Evolutionary conservation across 2,888 invertebrate species (phyloP).

Genomic region (Leuctra nigra): DNA sequence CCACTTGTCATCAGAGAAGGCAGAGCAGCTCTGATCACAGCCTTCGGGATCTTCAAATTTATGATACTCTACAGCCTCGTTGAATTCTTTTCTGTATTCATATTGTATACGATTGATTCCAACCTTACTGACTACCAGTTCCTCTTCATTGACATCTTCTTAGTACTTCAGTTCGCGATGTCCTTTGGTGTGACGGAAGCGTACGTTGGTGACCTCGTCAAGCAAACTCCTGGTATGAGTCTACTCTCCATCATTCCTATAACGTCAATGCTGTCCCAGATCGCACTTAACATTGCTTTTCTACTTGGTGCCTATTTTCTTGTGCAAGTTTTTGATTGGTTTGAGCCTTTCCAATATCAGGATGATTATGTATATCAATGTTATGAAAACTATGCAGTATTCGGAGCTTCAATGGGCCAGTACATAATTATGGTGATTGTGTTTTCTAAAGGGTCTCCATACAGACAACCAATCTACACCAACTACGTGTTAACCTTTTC

Average conservation of each 20-base stretch:
- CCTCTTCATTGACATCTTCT: constrained; percentile 57
- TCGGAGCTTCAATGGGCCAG: constrained; percentile 55
- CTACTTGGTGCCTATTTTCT: constrained; percentile 45
- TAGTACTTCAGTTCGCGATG: constrained; percentile 55
- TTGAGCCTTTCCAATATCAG: constrained; percentile 42
- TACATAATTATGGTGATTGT: constrained; percentile 57
- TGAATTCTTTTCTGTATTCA: constrained; percentile 48
- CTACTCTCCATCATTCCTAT: constrained; percentile 46
- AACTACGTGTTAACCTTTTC: constrained; percentile 48
- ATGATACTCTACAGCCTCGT: constrained; percentile 55
- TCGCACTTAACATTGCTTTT: constrained; percentile 43
- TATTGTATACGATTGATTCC: constrained; percentile 54
- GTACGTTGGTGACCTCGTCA: constrained; percentile 41
- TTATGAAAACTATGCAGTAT: constrained; percentile 58
- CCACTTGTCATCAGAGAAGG: constrained; percentile 43
- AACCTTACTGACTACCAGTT: constrained; percentile 58
- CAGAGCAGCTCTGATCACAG: constrained; percentile 50
- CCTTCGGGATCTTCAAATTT: constrained; percentile 57
- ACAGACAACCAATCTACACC: constrained; percentile 53
- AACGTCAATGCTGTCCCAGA: constrained; percentile 48
- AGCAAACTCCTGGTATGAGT: constrained; percentile 49
- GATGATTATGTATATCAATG: constrained; percentile 40
- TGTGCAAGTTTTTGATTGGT: constrained; percentile 50
- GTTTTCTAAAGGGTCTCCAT: constrained; percentile 60
- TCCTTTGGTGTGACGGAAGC: constrained; percentile 58